Base-by-base conservation (phyloP, 2,888 invertebrate genomes). In the Deroplatys truncata region DNA sequence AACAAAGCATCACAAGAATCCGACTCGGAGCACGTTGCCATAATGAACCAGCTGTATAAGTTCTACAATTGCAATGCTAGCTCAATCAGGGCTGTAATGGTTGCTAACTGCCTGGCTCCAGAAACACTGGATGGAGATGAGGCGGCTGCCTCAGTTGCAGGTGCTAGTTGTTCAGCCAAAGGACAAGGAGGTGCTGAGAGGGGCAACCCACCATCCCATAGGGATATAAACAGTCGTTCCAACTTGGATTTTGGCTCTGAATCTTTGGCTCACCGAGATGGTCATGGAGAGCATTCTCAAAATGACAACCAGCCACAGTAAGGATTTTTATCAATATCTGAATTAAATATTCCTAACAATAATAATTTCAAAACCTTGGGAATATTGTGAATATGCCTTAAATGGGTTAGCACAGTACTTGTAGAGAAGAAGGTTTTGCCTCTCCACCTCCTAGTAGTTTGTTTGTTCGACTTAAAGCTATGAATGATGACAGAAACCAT, bases 31-130 rank as follows among this genome's bases (percentile, higher is more conserved):
- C 96, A 96, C 92, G 96, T 97, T 84, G 97, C 97, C 0, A 96
- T 98, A 85, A 96, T 97, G 93, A 96, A 96, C 92, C 96, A 96
- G 92, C 93, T 97, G 91, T 96, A 95, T 72, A 89, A 85, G 91
- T 97, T 98, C 93, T 97, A 97, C 92, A 98, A 97, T 93, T 94
- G 95, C 31, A 97, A 97, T 93, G 97, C 97, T 7, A 97, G 97
- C 92, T 97, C 97, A 0, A 96, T 97, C 84, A 94, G 97, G 86
- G 96, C 96, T 10, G 95, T 98, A 82, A 96, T 97, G 95, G 95
- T 97, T 85, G 97, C 97, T 0, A 96, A 96, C 92, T 97, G 97
- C 92, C 92, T 95, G 88, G 94, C 95, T 49, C 94, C 93, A 13
- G 72, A 49, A 20, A 92, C 92, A 28, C 91, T 92, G 43, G 91